Percentiles rank a stretch among this genome's conserved stretches.
These are phyloP conservation scores for Lepilemur ruficaudatus DNA, from an alignment of 2,797 vertebrate genomes.

Conservation along the genomic window DNA sequence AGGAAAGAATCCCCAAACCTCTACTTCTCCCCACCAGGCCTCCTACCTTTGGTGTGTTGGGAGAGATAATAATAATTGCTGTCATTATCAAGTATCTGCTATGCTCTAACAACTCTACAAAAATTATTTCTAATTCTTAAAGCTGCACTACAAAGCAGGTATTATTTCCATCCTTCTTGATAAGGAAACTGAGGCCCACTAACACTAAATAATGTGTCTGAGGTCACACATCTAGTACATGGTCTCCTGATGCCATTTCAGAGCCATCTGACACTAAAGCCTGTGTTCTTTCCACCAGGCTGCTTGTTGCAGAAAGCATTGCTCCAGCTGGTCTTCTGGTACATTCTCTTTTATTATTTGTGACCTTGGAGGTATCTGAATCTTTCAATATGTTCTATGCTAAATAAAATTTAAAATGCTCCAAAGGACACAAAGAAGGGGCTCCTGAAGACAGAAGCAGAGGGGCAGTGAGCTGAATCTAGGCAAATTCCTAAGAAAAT, in stretches of 20 bases:
- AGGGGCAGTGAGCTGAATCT: not conserved
- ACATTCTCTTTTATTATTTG: not conserved
- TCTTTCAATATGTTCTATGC: not conserved
- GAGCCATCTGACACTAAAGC: not conserved
- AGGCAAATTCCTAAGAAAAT: constrained; percentile 11
- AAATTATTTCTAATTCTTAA: not conserved
- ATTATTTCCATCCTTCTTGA: not conserved
- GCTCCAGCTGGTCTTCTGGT: not conserved
- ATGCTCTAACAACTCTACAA: not conserved
- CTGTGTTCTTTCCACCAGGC: not conserved
- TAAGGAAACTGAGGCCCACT: not conserved
- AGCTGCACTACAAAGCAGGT: not conserved
- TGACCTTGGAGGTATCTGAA: not conserved
- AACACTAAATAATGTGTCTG: not conserved
- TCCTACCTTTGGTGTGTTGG: not conserved
- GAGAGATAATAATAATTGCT: not conserved
- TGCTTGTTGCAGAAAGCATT: not conserved
- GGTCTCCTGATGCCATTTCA: not conserved
- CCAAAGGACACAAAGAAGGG: not conserved
- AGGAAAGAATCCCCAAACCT: not conserved
- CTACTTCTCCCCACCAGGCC: not conserved
- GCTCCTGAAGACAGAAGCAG: constrained; percentile 12
- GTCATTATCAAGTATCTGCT: not conserved
- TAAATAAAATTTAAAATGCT: constrained; percentile 36
- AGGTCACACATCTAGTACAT: not conserved